Evolutionary conservation across 2,113 vertebrate species (phyloP).

Genomic region (Periophthalmus modestus): DNA sequence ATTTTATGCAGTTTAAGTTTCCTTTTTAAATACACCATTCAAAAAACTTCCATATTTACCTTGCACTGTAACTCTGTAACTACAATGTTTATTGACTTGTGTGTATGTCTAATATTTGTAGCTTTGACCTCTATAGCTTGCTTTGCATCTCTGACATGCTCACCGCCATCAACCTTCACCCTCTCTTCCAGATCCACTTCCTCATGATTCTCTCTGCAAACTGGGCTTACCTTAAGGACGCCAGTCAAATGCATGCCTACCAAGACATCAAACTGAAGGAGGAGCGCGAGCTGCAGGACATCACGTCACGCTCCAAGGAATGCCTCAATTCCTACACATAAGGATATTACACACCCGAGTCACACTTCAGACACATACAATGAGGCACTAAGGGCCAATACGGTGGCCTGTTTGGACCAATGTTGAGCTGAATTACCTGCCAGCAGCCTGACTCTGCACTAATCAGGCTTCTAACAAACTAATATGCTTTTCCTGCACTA

Average conservation of each 20-base stretch:
- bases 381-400: slow-evolving; percentile 21
- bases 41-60: neutral
- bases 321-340: slow-evolving; percentile 99
- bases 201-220: slow-evolving; percentile 99
- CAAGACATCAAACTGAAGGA: slow-evolving; percentile 99
- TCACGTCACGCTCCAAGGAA: slow-evolving; percentile 98
- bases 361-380: slow-evolving; percentile 12
- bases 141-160: slow-evolving; percentile 93
- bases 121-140: slow-evolving; percentile 86
- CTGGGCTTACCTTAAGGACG: slow-evolving; percentile 99
- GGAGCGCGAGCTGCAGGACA: slow-evolving; percentile 98
- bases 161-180: slow-evolving; percentile 95
- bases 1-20: neutral
- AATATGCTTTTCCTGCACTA: slow-evolving; percentile 80
- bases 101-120: slow-evolving; percentile 68
- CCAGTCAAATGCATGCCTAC: slow-evolving; percentile 98
- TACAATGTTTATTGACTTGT: slow-evolving; percentile 36
- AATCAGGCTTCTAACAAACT: slow-evolving; percentile 86
- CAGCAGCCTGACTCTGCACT: slow-evolving; percentile 82
- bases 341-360: slow-evolving; percentile 69
- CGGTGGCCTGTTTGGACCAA: slow-evolving; percentile 70
- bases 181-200: slow-evolving; percentile 99
- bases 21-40: neutral
- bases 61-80: slow-evolving; percentile 50
- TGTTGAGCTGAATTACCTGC: slow-evolving; percentile 82